Percentiles rank a stretch among this genome's conserved stretches.
Conservation (phyloP, 1,140 invertebrate genomes). For the Platorchestia sp. region DNA sequence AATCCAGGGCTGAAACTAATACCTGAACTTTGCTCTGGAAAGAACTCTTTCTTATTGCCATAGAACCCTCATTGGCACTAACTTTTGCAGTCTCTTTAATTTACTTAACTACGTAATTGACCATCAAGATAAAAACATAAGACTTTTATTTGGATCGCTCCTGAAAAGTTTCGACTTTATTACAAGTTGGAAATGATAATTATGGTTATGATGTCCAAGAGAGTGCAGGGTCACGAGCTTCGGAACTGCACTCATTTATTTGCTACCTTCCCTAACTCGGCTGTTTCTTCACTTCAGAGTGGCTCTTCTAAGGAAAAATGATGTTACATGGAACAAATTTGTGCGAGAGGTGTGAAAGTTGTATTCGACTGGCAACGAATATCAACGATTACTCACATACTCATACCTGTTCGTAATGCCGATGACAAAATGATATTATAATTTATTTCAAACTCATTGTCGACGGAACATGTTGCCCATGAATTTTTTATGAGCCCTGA, state of each 20-base stretch:
- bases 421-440: no score
- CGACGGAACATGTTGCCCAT: no score
- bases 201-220: background rate
- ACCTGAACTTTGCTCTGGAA: background rate
- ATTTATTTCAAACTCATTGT: no score
- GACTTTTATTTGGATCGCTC: background rate
- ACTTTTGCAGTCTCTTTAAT: constrained; percentile 6
- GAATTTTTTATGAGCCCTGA: no score
- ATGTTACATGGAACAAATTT: no score
- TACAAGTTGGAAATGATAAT: background rate
- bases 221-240: background rate
- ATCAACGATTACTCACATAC: background rate
- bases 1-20: background rate
- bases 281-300: background rate
- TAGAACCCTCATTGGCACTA: background rate
- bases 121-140: background rate
- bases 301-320: background rate
- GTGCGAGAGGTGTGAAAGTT: no score
- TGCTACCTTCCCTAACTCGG: background rate
- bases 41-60: background rate
- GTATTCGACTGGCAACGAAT: no score
- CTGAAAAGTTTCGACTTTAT: background rate
- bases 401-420: background rate
- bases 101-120: constrained; percentile 1
- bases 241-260: background rate